These are phyloP conservation scores for Scaptomyza parva DNA, from an alignment of 2,888 invertebrate species.

Conservation along the genomic window DNA sequence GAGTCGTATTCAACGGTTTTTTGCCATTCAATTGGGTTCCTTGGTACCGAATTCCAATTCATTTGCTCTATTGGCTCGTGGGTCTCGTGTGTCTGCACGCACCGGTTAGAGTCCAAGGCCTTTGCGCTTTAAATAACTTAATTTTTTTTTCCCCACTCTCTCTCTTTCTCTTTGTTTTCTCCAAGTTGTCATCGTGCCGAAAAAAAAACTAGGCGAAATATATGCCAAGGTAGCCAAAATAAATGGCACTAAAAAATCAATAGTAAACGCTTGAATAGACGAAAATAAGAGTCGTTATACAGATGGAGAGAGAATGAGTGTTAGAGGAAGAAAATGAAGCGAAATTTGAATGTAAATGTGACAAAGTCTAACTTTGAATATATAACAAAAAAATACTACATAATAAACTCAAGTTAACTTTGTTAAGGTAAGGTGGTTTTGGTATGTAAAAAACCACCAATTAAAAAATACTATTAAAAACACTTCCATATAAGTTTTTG, in stretches of 20 bases:
- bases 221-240: conserved; percentile 63
- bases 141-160: conserved; percentile 46
- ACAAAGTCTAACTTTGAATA: conserved; percentile 17
- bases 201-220: conserved; percentile 51
- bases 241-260: conserved; percentile 63
- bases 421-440: too few species aligned
- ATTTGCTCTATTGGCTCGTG: conserved; percentile 67
- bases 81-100: conserved; percentile 65
- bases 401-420: background rate
- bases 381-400: conserved; percentile 8
- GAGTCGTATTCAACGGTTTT: conserved; percentile 1
- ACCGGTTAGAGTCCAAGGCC: conserved; percentile 61
- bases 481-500: too few species aligned
- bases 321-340: background rate
- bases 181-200: conserved; percentile 41
- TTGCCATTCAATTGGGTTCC: conserved; percentile 15
- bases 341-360: conserved; percentile 26
- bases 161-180: background rate
- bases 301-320: background rate
- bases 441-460: too few species aligned
- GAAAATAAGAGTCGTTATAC: background rate
- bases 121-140: conserved; percentile 62
- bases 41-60: conserved; percentile 43
- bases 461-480: too few species aligned
- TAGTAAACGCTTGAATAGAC: conserved; percentile 44